Conservation (phyloP, 1,140 invertebrate genomes). For the Calliphora vicina region DNA sequence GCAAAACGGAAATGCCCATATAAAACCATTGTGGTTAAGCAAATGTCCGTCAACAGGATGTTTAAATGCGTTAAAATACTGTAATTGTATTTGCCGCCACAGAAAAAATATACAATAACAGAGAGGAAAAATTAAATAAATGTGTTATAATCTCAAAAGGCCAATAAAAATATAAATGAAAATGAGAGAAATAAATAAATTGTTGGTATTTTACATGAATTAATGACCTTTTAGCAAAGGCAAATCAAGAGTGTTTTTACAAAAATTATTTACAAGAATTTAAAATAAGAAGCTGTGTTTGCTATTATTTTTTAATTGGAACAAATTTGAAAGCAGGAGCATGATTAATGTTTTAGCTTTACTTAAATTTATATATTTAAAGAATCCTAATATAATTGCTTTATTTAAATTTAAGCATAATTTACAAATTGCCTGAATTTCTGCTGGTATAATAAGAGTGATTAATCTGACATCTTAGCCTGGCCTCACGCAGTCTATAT, state of each 20-base stretch:
- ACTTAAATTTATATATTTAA: no score
- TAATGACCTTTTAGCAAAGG: neutral
- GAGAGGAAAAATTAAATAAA: neutral
- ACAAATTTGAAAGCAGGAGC: no score
- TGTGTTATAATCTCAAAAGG: neutral
- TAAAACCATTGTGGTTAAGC: constrained; percentile 1
- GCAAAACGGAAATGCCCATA: neutral
- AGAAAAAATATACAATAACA: neutral
- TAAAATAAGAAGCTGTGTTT: no score
- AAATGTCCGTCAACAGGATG: constrained; percentile 8
- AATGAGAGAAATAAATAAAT: neutral
- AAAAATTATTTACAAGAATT: no score
- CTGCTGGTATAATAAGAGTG: neutral
- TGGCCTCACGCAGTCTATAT: constrained; percentile 8
- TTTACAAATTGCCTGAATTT: no score
- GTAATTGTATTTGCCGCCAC: constrained; percentile 3
- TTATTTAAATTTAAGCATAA: no score
- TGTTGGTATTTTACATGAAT: neutral
- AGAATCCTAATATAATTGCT: no score
- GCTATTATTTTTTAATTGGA: no score
- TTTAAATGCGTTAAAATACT: constrained; percentile 14
- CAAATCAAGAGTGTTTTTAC: no score
- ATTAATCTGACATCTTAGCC: constrained; percentile 13
- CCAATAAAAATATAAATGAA: neutral
- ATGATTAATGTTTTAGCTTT: no score